Conservation (phyloP, 30 jellyfish, hydroid and myxozoan species). For the Cassiopea andromeda region DNA sequence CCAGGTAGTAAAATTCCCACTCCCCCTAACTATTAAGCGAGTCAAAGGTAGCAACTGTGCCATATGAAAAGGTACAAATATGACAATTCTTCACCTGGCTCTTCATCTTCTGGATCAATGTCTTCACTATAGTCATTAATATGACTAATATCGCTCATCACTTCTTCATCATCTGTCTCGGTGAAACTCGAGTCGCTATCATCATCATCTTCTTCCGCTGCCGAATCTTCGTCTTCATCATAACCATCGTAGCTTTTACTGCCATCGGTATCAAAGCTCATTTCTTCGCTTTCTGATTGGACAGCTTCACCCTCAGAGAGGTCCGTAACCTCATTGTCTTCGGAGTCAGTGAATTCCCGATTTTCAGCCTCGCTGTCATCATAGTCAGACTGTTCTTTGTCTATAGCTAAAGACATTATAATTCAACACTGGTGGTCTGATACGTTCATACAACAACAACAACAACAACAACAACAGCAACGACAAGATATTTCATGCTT, state of each 20-base stretch:
- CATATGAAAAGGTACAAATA: not conserved
- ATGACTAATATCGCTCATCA: constrained; percentile 50
- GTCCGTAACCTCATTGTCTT: constrained; percentile 46
- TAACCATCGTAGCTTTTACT: constrained; percentile 49
- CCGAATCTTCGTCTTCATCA: constrained; percentile 77
- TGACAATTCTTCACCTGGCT: not conserved
- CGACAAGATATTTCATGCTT: no score
- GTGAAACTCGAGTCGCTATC: constrained; percentile 61
- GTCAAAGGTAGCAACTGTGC: not conserved
- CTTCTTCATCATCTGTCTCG: constrained; percentile 75
- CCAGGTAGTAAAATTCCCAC: no score
- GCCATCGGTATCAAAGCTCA: constrained; percentile 57
- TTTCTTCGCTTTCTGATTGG: constrained; percentile 43
- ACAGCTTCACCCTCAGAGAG: constrained; percentile 46
- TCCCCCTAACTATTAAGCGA: no score
- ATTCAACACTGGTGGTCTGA: not conserved
- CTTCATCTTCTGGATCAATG: constrained; percentile 35
- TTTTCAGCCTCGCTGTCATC: constrained; percentile 62
- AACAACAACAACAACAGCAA: no score
- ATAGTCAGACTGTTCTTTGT: constrained; percentile 62
- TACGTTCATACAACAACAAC: not conserved
- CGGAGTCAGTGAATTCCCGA: constrained; percentile 33
- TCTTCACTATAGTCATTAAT: constrained; percentile 65
- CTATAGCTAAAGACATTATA: constrained; percentile 2
- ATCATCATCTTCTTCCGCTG: constrained; percentile 67